Evolutionary conservation across 1,140 invertebrate species (phyloP).

Genomic region (Euschistus heros): DNA sequence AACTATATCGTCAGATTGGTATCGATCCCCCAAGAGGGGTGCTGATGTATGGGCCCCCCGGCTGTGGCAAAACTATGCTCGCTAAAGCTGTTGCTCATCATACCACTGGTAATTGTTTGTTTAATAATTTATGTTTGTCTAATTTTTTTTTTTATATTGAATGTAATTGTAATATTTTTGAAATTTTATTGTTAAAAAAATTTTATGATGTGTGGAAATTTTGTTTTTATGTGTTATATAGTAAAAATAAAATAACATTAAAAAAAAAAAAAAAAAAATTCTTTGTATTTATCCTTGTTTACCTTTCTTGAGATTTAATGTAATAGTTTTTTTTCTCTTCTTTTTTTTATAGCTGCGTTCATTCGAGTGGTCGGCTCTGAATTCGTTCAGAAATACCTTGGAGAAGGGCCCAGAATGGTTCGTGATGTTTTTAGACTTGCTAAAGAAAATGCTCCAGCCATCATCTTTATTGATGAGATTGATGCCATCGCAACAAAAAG

Average conservation of each 20-base stretch:
- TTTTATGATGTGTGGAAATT: no score
- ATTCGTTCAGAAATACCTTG: slow-evolving; percentile 99
- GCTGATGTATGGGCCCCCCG: slow-evolving; percentile 95
- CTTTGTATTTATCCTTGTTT: no score
- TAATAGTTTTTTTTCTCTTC: slow-evolving; percentile 10
- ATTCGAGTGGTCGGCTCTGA: slow-evolving; percentile 98
- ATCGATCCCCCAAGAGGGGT: slow-evolving; percentile 95
- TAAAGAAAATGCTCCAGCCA: slow-evolving; percentile 98
- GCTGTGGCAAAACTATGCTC: slow-evolving; percentile 96
- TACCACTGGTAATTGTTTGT: slow-evolving; percentile 72
- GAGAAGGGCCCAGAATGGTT: slow-evolving; percentile 98
- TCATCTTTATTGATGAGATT: slow-evolving; percentile 98
- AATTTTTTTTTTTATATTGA: no score
- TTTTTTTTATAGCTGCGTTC: slow-evolving; percentile 68
- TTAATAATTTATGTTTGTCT: no score
- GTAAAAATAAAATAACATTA: no score
- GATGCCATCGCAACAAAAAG: slow-evolving; percentile 98
- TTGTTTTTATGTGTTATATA: no score
- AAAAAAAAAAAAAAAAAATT: no score
- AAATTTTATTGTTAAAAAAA: no score
- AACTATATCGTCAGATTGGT: slow-evolving; percentile 97
- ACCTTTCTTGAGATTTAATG: no score
- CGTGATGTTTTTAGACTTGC: slow-evolving; percentile 96
- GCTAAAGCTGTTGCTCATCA: slow-evolving; percentile 97
- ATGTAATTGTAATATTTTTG: no score